Evolutionary conservation across 2,113 vertebrate genomes (phyloP).

Genomic region (Tragelaphus scriptus): DNA sequence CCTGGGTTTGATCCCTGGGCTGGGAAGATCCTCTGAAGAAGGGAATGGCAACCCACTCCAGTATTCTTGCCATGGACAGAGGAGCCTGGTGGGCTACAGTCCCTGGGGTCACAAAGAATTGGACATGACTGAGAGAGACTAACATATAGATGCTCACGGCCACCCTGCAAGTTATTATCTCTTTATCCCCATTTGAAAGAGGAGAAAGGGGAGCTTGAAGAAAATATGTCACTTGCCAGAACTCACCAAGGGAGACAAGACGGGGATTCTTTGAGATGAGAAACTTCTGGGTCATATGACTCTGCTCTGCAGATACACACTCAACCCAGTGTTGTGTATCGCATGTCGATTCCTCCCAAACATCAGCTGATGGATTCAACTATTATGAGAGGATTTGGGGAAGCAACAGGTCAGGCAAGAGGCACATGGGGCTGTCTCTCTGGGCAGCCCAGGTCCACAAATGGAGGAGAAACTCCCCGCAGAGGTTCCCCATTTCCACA

Average conservation of each 20-base stretch:
- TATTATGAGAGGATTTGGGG: neutral
- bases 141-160: accelerated
- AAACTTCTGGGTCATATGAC: neutral
- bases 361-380: neutral
- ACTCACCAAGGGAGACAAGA: neutral
- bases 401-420: neutral
- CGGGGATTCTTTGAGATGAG: neutral
- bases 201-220: neutral
- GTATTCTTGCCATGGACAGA: neutral
- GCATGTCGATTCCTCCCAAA: accelerated
- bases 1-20: neutral
- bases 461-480: accelerated
- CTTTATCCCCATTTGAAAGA: neutral
- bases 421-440: neutral
- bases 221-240: neutral
- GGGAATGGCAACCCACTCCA: neutral
- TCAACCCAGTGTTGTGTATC: accelerated
- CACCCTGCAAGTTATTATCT: neutral
- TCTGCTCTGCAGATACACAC: neutral
- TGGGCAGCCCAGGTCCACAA: neutral
- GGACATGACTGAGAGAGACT: neutral
- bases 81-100: neutral
- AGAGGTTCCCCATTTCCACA: accelerated
- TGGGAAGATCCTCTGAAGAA: neutral
- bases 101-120: neutral